Evolutionary conservation across 1,140 invertebrate genomes (phyloP).

Genomic region (Palaemon carinicauda): DNA sequence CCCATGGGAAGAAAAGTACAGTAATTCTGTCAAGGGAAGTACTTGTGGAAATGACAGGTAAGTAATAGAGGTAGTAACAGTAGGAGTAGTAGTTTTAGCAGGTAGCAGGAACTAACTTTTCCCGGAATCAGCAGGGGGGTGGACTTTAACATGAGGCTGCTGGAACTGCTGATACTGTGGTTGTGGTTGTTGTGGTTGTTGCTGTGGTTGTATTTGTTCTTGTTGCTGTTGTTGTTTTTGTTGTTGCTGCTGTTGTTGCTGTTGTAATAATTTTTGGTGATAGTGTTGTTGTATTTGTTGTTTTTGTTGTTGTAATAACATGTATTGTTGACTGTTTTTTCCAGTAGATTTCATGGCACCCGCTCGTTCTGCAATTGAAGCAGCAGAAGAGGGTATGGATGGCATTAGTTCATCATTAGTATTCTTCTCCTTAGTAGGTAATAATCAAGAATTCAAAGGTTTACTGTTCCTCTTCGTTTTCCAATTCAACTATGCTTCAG

Average conservation of each 20-base stretch:
- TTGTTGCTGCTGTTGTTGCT: conserved; percentile 48
- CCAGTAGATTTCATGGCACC: conserved; percentile 53
- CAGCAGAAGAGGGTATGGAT: conserved; percentile 19
- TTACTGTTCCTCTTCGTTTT: no score
- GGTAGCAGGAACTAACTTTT: conserved; percentile 58
- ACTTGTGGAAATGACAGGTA: background rate
- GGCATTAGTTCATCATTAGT: conserved; percentile 9
- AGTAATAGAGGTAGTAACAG: background rate
- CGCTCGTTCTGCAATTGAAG: conserved; percentile 56
- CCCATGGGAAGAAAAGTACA: conserved; percentile 12
- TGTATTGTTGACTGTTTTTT: conserved; percentile 55
- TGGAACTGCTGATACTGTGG: conserved; percentile 57
- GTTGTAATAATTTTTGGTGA: conserved; percentile 49
- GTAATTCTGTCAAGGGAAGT: no score
- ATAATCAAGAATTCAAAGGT: no score
- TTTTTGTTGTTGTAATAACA: conserved; percentile 59
- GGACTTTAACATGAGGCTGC: conserved; percentile 59
- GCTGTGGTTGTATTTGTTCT: conserved; percentile 39
- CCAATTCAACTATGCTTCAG: no score
- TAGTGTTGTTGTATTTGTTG: conserved; percentile 42
- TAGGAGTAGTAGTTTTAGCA: background rate
- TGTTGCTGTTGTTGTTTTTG: conserved; percentile 32
- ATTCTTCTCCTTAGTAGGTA: background rate
- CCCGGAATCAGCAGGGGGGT: conserved; percentile 56
- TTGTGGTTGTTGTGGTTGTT: conserved; percentile 47